Percentiles rank a stretch among this genome's conserved stretches.
Evolutionary conservation across 2,888 invertebrate species (phyloP).

Genomic region (Prostheceraeus crozeri): DNA sequence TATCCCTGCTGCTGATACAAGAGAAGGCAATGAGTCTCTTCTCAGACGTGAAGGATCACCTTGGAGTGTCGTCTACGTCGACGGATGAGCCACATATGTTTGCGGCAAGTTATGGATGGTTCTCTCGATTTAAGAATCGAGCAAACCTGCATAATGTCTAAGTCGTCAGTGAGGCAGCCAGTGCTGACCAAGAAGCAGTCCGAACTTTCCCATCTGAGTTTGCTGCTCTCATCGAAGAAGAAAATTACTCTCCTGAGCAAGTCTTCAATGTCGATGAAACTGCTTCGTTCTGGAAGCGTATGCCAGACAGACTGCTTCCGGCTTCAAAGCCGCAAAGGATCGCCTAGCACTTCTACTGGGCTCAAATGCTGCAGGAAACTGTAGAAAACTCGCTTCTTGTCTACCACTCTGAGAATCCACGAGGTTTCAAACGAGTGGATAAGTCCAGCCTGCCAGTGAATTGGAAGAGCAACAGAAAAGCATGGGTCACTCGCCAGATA

Average conservation of each 20-base stretch:
- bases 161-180: constrained; percentile 28
- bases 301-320: constrained; percentile 40
- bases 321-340: constrained; percentile 43
- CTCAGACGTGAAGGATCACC: constrained; percentile 23
- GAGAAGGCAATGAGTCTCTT: constrained; percentile 36
- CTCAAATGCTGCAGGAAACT: constrained; percentile 47
- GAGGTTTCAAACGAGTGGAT: constrained; percentile 44
- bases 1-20: constrained; percentile 35
- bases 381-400: constrained; percentile 50
- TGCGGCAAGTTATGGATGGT: constrained; percentile 42
- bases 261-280: constrained; percentile 42
- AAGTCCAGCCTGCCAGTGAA: constrained; percentile 46
- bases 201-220: constrained; percentile 23
- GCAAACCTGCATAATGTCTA: constrained; percentile 29
- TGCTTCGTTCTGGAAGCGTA: constrained; percentile 42
- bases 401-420: constrained; percentile 48
- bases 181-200: constrained; percentile 32
- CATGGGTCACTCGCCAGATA: constrained; percentile 45
- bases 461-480: constrained; percentile 44
- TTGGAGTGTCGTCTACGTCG: neutral
- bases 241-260: constrained; percentile 39
- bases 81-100: constrained; percentile 32
- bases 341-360: constrained; percentile 46
- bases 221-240: constrained; percentile 36
- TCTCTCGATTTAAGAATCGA: constrained; percentile 40